A percentile compares a stretch with the other conserved stretches of the same genome.
These are phyloP conservation scores for Tinea pellionella DNA, from an alignment of 2,888 invertebrate genomes.

Conservation along the genomic window DNA sequence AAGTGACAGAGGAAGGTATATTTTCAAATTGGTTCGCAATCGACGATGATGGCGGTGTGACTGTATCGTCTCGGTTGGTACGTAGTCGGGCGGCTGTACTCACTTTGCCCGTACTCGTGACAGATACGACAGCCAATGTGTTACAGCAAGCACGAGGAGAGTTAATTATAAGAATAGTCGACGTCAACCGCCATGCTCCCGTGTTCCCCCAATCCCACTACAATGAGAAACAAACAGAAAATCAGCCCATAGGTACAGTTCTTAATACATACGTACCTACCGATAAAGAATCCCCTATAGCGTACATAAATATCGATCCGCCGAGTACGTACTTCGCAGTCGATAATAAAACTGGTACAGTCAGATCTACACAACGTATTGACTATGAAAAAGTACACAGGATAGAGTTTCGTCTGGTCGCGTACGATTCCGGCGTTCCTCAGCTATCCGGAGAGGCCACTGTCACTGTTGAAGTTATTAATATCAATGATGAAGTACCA, in stretches of 20 bases:
- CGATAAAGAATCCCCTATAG: conserved; percentile 86
- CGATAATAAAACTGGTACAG: conserved; percentile 84
- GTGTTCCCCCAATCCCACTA: conserved; percentile 55
- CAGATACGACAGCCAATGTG: conserved; percentile 82
- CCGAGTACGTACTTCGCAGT: conserved; percentile 82
- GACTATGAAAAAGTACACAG: conserved; percentile 85
- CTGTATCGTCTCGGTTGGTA: conserved; percentile 72
- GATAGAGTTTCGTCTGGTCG: conserved; percentile 83
- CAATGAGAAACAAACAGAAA: conserved; percentile 74
- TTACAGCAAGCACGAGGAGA: conserved; percentile 81
- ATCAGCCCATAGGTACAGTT: conserved; percentile 82
- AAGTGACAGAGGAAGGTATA: conserved; percentile 56
- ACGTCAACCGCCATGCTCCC: conserved; percentile 77
- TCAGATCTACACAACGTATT: conserved; percentile 80
- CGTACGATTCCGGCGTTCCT: conserved; percentile 89
- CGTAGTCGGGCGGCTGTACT: conserved; percentile 80
- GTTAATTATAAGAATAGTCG: conserved; percentile 75
- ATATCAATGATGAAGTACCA: conserved; percentile 91
- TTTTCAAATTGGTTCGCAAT: conserved; percentile 53
- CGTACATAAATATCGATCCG: conserved; percentile 77
- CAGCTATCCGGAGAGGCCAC: conserved; percentile 82
- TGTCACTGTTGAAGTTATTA: conserved; percentile 80
- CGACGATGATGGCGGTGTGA: conserved; percentile 60
- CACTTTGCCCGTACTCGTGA: conserved; percentile 81
- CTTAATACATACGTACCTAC: conserved; percentile 82